Evolutionary conservation across 2,113 vertebrate genomes (phyloP), one percentile per base, ranked within the genome.

Genomic region (Neodontobutis hainanensis): DNA sequence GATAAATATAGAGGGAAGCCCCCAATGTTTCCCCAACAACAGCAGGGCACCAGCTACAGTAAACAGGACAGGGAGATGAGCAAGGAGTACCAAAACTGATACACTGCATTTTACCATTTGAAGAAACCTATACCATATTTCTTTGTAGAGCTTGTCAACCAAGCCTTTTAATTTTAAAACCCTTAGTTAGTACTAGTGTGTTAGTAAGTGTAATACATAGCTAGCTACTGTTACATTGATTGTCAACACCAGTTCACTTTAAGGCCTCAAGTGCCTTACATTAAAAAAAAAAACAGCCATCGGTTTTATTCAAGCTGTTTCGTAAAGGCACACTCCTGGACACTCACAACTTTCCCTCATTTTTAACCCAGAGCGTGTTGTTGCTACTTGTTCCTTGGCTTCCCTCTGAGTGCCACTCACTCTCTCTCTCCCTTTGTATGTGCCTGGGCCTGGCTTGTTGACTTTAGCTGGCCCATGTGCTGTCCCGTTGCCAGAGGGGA

Each of bases 1-100:
- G 81, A 83, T 91, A 90, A 85, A 90, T 88, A 88, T 90, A 91
- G 90, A 80, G 68, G 44, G 51, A 64, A 75, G 68, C 62, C 61
- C 74, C 51, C 7, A 57, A 71, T 15, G 0, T 85, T 82, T 87
- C 85, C 87, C 76, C 75, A 77, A 87, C 89, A 86, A 88, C 86
- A 87, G 77, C 66, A 66, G n/a, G 47, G 49, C 42, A 56, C 48
- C 40, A 32, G 46, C 68, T 53, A 34, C 56, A 61, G 35, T 50
- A 59, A 58, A 43, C 34, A 3, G 8, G 64, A 50, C 16, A 14
- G 59, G 52, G 12, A 48, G 27, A 15, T 1, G 35, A 50, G 14
- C 9, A 43, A 43, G 32, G 9, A 6, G 27, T 66, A 70, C 48
- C 53, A 65, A 72, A 72, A 49, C 34, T 44, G 40, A 68, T 8